Conservation (phyloP, 2,797 vertebrate genomes). For the Gymnodraco acuticeps region DNA sequence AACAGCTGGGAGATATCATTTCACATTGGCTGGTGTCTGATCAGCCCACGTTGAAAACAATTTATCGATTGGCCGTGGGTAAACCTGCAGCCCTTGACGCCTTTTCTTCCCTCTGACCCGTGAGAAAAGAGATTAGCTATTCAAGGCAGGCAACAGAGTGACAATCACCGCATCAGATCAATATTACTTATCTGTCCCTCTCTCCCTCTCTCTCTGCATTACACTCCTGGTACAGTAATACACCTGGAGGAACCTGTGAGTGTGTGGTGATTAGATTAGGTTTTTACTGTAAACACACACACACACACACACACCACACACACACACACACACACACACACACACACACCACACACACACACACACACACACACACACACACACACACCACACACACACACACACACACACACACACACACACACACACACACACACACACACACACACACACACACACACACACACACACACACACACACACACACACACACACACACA, state of each 20-base stretch:
- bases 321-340: conserved; percentile 35
- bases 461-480: conserved; percentile 33
- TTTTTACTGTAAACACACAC: conserved; percentile 75
- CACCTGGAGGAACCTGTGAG: conserved; percentile 77
- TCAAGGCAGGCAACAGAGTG: conserved; percentile 70
- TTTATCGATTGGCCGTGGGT: conserved; percentile 66
- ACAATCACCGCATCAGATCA: conserved; percentile 80
- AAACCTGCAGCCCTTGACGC: conserved; percentile 45
- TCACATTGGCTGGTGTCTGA: conserved; percentile 55
- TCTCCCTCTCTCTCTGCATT: conserved; percentile 52
- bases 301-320: no score
- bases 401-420: conserved; percentile 39
- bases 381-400: conserved; percentile 37
- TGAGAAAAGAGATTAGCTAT: conserved; percentile 79
- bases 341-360: conserved; percentile 28
- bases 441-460: conserved; percentile 49
- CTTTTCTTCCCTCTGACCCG: conserved; percentile 75
- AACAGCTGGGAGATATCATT: conserved; percentile 62
- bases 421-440: neutral
- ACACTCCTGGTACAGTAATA: conserved; percentile 74
- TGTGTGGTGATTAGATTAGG: conserved; percentile 79
- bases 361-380: neutral
- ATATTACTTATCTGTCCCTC: conserved; percentile 75
- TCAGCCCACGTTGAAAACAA: conserved; percentile 59
- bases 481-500: conserved; percentile 17